A percentile compares a stretch with the other conserved stretches of the same genome.
Evolutionary conservation across 2,113 vertebrate species (phyloP).

Genomic region (Microcebus jonahi): DNA sequence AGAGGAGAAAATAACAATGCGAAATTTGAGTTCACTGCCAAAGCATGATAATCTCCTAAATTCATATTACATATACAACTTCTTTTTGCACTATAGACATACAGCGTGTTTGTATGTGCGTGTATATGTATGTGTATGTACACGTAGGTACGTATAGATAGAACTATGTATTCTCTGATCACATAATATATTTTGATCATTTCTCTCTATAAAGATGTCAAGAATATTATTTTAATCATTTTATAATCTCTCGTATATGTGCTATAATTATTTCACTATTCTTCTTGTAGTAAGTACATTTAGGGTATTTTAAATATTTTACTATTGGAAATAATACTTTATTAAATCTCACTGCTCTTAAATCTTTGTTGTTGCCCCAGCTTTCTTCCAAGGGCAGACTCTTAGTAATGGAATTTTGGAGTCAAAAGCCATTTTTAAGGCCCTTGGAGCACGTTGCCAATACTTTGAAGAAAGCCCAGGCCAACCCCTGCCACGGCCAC

Average conservation of each 20-base stretch:
- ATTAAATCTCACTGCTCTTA: not conserved
- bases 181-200: not conserved
- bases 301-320: slow-evolving; percentile 49
- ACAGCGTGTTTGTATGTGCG: not conserved
- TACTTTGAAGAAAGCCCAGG: not conserved
- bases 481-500: not conserved
- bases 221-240: slow-evolving; percentile 37
- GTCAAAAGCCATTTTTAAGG: not conserved
- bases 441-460: not conserved
- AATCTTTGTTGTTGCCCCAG: not conserved
- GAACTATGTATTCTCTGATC: not conserved
- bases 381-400: not conserved
- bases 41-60: not conserved
- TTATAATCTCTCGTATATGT: not conserved
- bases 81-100: not conserved
- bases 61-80: not conserved
- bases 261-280: slow-evolving; percentile 11
- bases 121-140: not conserved
- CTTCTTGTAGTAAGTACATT: not conserved
- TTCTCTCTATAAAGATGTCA: slow-evolving; percentile 40
- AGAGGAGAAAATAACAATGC: slow-evolving; percentile 22
- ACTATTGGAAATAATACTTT: not conserved
- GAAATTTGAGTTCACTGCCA: slow-evolving; percentile 13
- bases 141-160: not conserved
- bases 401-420: not conserved